Conservation (phyloP, 2,888 invertebrate species). For the Dyspetes luteomarginatus region DNA sequence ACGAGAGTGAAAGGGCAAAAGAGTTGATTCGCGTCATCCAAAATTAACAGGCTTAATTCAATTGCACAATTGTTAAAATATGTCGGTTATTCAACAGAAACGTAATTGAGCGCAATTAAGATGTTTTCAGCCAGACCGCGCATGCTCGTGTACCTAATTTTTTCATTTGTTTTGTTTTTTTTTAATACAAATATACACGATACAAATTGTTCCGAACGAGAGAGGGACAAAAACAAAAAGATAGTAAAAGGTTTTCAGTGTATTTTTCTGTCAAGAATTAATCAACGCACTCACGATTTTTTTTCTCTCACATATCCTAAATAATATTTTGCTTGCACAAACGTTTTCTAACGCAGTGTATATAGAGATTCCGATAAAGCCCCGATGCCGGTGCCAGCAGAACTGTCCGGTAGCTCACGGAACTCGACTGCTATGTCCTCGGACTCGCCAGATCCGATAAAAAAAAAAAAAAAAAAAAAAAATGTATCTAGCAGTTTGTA, state of each 20-base stretch:
- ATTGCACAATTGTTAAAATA: conserved; percentile 34
- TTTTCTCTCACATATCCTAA: not conserved
- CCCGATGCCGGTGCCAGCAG: conserved; percentile 62
- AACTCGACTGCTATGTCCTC: not conserved
- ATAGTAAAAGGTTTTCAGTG: not conserved
- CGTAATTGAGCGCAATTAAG: conserved; percentile 23
- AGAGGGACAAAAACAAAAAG: not conserved
- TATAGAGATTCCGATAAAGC: conserved; percentile 33
- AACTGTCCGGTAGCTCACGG: conserved; percentile 9
- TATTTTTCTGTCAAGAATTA: not conserved
- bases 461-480: conserved; percentile 21
- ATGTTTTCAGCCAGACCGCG: not conserved
- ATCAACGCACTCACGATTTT: not conserved
- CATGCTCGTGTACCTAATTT: not conserved
- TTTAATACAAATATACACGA: not conserved
- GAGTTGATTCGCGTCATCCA: conserved; percentile 30
- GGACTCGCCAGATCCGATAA: conserved; percentile 11
- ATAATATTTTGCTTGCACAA: not conserved
- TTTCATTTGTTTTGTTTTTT: not conserved
- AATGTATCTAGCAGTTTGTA: not conserved
- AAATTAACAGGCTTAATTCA: conserved; percentile 44
- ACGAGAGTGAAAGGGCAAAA: not conserved
- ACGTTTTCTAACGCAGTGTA: conserved; percentile 2
- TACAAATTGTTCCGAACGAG: not conserved
- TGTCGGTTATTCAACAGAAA: not conserved